Percentiles rank a stretch among this genome's conserved stretches.
Evolutionary conservation across 2,113 vertebrate species (phyloP).

Genomic region (Myotis davidii): DNA sequence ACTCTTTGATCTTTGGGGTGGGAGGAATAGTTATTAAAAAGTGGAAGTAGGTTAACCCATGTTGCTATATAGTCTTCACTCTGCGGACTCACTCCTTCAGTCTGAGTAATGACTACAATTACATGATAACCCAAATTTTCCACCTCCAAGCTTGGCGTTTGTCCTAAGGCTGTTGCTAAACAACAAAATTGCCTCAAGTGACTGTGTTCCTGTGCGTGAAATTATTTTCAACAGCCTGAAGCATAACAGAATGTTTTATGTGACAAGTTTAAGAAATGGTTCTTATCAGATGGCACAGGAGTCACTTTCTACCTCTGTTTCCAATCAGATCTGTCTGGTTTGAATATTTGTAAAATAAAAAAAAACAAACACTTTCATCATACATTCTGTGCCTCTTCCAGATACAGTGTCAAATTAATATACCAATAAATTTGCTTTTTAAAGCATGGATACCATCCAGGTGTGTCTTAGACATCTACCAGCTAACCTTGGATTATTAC

Average conservation of each 20-base stretch:
- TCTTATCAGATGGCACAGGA: slow-evolving; percentile 5
- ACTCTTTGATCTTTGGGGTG: not conserved
- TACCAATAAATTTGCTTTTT: not conserved
- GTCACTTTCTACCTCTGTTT: slow-evolving; percentile 31
- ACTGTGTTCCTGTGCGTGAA: not conserved
- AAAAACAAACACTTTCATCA: not conserved
- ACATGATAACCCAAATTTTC: not conserved
- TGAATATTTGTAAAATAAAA: not conserved
- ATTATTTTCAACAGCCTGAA: slow-evolving; percentile 66
- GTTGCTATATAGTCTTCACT: not conserved
- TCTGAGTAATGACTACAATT: not conserved
- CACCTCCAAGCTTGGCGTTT: not conserved
- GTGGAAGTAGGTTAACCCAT: slow-evolving; percentile 4
- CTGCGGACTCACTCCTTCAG: not conserved
- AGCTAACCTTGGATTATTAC: not conserved
- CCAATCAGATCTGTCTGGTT: not conserved
- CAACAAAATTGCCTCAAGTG: slow-evolving; percentile 50
- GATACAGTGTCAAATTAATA: not conserved
- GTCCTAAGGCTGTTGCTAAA: slow-evolving; percentile 59
- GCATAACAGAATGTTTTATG: slow-evolving; percentile 54
- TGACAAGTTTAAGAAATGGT: slow-evolving; percentile 60
- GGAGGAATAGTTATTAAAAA: slow-evolving; percentile 22
- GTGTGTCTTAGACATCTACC: not conserved
- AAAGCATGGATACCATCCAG: not conserved
- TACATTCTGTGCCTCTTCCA: not conserved